Percentiles rank a stretch among this genome's conserved stretches.
phyloP scores from a whole-genome alignment of 2,888 invertebrate genomes.

The Alcis repandata region DNA sequence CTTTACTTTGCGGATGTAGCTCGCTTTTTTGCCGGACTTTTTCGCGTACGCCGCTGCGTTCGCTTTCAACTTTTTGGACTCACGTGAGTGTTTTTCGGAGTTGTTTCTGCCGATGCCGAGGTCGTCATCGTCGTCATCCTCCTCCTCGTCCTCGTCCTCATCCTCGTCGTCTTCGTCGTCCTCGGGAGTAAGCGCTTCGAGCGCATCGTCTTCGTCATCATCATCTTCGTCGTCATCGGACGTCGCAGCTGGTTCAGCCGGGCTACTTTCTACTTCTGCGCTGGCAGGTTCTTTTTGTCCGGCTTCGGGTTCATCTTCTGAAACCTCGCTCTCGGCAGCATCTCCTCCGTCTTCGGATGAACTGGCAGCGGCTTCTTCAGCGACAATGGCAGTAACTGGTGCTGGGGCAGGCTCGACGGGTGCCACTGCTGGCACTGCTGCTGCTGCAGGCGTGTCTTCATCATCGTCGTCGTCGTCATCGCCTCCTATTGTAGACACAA shows the following conservation, averaged over 20 bases:
- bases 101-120: slow-evolving; percentile 86
- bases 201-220: slow-evolving; percentile 88
- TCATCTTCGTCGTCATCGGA: slow-evolving; percentile 79
- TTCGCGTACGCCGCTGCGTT: slow-evolving; percentile 75
- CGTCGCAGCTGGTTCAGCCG: slow-evolving; percentile 63
- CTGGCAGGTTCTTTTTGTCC: slow-evolving; percentile 78
- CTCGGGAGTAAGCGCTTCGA: slow-evolving; percentile 85
- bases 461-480: slow-evolving; percentile 88
- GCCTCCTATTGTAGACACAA: background rate
- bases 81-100: slow-evolving; percentile 90
- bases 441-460: slow-evolving; percentile 70
- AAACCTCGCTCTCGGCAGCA: slow-evolving; percentile 61
- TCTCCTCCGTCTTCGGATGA: slow-evolving; percentile 67
- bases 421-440: slow-evolving; percentile 80
- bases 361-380: slow-evolving; percentile 74
- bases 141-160: slow-evolving; percentile 89
- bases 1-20: slow-evolving; percentile 83
- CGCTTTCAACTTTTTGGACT: slow-evolving; percentile 91
- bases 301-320: slow-evolving; percentile 71
- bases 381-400: slow-evolving; percentile 73
- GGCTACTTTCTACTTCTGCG: slow-evolving; percentile 69
- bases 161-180: slow-evolving; percentile 89
- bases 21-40: slow-evolving; percentile 83
- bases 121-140: slow-evolving; percentile 89
- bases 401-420: slow-evolving; percentile 75